phyloP scores from a whole-genome alignment of 2,888 invertebrate species.

The Mimumesa dahlbomi region DNA sequence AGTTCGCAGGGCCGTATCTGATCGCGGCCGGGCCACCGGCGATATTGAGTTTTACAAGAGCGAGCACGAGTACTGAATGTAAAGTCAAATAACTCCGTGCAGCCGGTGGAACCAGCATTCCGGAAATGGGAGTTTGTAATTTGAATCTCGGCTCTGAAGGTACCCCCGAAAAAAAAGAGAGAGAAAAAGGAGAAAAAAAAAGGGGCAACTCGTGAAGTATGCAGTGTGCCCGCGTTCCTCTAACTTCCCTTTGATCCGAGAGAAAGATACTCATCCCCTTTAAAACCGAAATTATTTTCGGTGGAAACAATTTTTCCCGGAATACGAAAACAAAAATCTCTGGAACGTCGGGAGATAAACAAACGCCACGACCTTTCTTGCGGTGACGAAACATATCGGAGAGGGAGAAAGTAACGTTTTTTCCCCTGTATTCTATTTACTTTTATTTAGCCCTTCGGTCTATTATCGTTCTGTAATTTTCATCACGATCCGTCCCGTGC shows the following conservation, averaged over 20 bases:
- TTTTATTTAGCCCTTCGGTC: background rate
- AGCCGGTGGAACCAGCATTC: slow-evolving; percentile 23
- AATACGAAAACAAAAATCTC: slow-evolving; percentile 1
- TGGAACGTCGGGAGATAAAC: slow-evolving; percentile 11
- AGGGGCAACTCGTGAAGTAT: slow-evolving; percentile 3
- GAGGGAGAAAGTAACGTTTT: too few species aligned
- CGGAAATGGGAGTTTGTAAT: slow-evolving; percentile 45
- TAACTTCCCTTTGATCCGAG: slow-evolving; percentile 20
- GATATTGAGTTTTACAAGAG: slow-evolving; percentile 57
- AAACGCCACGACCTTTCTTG: slow-evolving; percentile 5
- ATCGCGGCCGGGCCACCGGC: slow-evolving; percentile 38
- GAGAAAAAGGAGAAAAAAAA: slow-evolving; percentile 1
- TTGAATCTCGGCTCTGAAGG: slow-evolving; percentile 40
- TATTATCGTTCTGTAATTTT: background rate
- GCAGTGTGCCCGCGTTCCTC: background rate
- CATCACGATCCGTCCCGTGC: too few species aligned
- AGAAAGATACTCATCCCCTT: slow-evolving; percentile 4
- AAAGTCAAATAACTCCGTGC: slow-evolving; percentile 53
- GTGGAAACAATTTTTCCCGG: slow-evolving; percentile 11
- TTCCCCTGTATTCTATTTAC: background rate
- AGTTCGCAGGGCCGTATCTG: slow-evolving; percentile 40
- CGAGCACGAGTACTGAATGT: slow-evolving; percentile 21
- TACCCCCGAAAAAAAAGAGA: background rate
- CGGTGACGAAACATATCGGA: too few species aligned
- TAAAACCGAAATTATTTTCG: slow-evolving; percentile 20